Percentiles rank a stretch among this genome's conserved stretches.
Conservation (phyloP, 2,113 vertebrate genomes). For the Lichenostomus cassidix region DNA sequence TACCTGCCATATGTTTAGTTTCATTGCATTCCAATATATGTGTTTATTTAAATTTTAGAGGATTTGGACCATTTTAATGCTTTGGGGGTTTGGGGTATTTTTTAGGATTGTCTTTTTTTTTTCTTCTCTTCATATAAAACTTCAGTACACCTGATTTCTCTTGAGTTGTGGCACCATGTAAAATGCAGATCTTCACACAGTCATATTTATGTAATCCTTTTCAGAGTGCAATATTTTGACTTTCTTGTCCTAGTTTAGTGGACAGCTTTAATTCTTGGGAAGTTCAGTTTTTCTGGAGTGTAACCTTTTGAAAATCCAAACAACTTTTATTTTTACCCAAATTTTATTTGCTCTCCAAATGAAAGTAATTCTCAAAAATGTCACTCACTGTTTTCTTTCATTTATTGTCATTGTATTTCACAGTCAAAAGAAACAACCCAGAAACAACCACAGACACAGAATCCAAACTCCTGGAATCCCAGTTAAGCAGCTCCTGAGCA, state of each 20-base stretch:
- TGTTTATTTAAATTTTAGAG: background rate
- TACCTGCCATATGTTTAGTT: background rate
- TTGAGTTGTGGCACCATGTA: background rate
- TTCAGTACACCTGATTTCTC: background rate
- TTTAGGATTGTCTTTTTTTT: background rate
- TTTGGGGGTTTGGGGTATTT: fast-evolving
- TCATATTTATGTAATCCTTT: background rate
- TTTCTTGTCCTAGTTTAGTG: background rate
- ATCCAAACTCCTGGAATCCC: background rate
- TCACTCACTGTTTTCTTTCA: background rate
- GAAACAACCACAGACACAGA: background rate
- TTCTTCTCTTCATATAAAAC: background rate
- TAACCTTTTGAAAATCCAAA: background rate
- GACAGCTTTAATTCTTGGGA: background rate
- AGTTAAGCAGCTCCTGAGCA: background rate
- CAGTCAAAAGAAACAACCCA: background rate
- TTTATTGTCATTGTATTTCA: background rate
- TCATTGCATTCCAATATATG: background rate
- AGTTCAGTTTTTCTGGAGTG: background rate
- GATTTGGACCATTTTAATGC: background rate
- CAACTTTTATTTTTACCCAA: background rate
- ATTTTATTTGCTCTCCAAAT: background rate
- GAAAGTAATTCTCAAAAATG: background rate
- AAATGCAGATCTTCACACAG: background rate
- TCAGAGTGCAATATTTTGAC: background rate